phyloP scores from a whole-genome alignment of 2,888 invertebrate species.

The Zonitis immaculata region DNA sequence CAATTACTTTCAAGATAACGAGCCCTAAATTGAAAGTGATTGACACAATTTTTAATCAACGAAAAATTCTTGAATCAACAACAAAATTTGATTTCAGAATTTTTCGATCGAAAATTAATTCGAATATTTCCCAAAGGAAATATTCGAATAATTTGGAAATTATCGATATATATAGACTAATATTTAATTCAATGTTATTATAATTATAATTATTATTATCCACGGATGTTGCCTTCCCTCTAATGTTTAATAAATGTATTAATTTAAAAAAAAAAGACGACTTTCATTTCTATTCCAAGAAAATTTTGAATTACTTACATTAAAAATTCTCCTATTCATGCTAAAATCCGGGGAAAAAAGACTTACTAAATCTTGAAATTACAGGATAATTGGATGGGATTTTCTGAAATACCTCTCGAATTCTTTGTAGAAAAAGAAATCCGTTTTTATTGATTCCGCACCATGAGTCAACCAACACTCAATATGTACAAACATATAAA shows the following conservation, averaged over 20 bases:
- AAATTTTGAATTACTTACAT: too few species aligned
- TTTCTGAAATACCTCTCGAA: not conserved
- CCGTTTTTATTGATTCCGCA: slow-evolving; percentile 1
- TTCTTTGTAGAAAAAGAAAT: slow-evolving; percentile 1
- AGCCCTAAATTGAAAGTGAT: slow-evolving; percentile 43
- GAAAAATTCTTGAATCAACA: not conserved
- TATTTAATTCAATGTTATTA: slow-evolving; percentile 23
- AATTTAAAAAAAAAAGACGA: not conserved
- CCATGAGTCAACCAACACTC: not conserved
- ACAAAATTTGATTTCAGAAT: not conserved
- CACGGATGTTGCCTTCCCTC: slow-evolving; percentile 27
- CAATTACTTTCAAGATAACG: slow-evolving; percentile 39
- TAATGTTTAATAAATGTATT: slow-evolving; percentile 27
- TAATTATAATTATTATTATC: too few species aligned
- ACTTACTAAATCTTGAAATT: too few species aligned
- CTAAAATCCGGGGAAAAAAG: too few species aligned
- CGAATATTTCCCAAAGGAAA: too few species aligned
- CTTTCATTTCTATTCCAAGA: too few species aligned
- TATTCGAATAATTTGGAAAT: too few species aligned
- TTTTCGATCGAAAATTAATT: too few species aligned
- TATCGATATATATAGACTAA: slow-evolving; percentile 14
- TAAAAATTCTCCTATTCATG: too few species aligned
- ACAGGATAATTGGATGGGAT: not conserved
- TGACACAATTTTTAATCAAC: too few species aligned
- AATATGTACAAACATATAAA: slow-evolving; percentile 20